These are phyloP conservation scores for Echiichthys vipera DNA, from an alignment of 2,797 vertebrate species.

Conservation along the genomic window DNA sequence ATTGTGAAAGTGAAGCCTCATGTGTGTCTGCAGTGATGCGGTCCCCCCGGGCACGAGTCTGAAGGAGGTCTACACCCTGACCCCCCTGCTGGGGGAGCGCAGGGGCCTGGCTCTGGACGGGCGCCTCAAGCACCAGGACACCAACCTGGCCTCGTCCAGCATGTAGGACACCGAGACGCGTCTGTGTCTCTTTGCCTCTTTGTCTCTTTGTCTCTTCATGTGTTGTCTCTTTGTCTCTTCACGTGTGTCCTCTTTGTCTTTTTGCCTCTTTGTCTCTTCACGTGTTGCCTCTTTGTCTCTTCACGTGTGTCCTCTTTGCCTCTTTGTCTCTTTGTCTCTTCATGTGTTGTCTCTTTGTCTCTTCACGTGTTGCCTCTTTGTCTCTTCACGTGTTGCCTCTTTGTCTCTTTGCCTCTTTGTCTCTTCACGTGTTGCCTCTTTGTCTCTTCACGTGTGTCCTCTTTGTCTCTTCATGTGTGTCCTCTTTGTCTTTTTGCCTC, in stretches of 20 bases:
- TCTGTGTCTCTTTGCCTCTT: not conserved
- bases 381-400: not conserved
- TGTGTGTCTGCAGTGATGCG: slow-evolving; percentile 46
- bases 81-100: slow-evolving; percentile 87
- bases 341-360: too few relatives aligned
- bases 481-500: not conserved
- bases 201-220: too few relatives aligned
- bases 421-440: not conserved
- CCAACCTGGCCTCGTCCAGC: slow-evolving; percentile 94
- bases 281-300: too few relatives aligned
- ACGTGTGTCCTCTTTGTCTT: not conserved
- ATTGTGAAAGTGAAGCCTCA: too few relatives aligned
- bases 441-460: too few relatives aligned
- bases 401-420: not conserved
- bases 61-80: slow-evolving; percentile 87
- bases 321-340: not conserved
- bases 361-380: too few relatives aligned
- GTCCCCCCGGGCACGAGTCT: slow-evolving; percentile 87
- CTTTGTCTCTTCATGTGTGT: not conserved
- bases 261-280: not conserved
- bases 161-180: slow-evolving; percentile 76
- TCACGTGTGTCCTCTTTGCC: not conserved
- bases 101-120: slow-evolving; percentile 93
- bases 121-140: slow-evolving; percentile 93
- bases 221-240: not conserved